These are phyloP conservation scores for Erannis defoliaria DNA, from an alignment of 2,888 invertebrate species.

Conservation along the genomic window DNA sequence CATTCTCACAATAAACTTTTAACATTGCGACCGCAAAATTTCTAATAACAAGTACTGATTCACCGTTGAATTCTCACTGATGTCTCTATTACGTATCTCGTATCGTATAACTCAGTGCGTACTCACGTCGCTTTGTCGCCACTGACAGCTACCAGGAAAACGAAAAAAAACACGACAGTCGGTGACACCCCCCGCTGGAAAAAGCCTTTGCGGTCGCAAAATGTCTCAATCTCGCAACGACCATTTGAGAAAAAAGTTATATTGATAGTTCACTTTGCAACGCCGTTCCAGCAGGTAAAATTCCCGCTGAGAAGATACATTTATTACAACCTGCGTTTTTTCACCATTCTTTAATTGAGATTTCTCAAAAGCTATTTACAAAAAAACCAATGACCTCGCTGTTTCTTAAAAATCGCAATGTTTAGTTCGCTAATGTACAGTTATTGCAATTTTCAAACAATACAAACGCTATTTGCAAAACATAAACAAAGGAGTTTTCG, in stretches of 20 bases:
- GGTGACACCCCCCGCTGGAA: constrained; percentile 73
- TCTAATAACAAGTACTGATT: constrained; percentile 48
- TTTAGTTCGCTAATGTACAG: constrained; percentile 33
- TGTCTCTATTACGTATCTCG: constrained; percentile 50
- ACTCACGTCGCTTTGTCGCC: constrained; percentile 61
- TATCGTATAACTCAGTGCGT: constrained; percentile 49
- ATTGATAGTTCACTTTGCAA: constrained; percentile 59
- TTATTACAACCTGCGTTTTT: constrained; percentile 47
- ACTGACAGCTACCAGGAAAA: constrained; percentile 73
- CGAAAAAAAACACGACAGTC: constrained; percentile 65
- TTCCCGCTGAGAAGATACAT: constrained; percentile 74
- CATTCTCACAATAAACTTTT: constrained; percentile 2
- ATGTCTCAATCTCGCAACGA: constrained; percentile 73
- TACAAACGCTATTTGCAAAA: constrained; percentile 55
- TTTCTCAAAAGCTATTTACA: constrained; percentile 33
- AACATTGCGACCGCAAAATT: constrained; percentile 54
- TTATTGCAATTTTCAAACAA: constrained; percentile 51
- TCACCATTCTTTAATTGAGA: constrained; percentile 39
- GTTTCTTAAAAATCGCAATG: constrained; percentile 12
- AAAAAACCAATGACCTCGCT: constrained; percentile 11
- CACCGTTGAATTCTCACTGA: constrained; percentile 53
- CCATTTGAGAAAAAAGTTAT: constrained; percentile 55
- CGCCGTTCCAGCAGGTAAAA: constrained; percentile 64
- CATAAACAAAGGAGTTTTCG: constrained; percentile 64
- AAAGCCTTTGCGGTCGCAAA: constrained; percentile 79